Percentiles rank a stretch among this genome's conserved stretches.
Conservation (phyloP, 2,113 vertebrate genomes). For the Spea multiplicata region DNA sequence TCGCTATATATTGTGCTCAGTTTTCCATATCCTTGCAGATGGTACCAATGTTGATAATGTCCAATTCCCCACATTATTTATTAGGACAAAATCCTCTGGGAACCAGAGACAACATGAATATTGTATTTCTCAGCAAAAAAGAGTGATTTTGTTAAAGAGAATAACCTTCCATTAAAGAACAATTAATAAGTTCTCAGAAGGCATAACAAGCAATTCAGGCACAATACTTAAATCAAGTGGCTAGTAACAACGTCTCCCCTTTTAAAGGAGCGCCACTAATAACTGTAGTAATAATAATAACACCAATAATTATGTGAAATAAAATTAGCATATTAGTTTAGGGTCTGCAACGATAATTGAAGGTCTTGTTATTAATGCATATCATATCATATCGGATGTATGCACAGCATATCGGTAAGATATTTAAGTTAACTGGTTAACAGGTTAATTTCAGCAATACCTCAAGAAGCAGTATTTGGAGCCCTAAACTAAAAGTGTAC, state of each 20-base stretch:
- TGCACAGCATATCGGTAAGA: too few species aligned
- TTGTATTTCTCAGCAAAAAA: constrained; percentile 41
- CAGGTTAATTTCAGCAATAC: too few species aligned
- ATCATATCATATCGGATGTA: too few species aligned
- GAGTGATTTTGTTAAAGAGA: constrained; percentile 34
- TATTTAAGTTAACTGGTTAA: too few species aligned
- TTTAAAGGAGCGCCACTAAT: too few species aligned
- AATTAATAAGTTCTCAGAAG: constrained; percentile 40
- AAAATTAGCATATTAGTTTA: too few species aligned
- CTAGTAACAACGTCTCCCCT: not conserved
- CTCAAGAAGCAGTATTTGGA: too few species aligned
- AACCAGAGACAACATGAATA: constrained; percentile 16
- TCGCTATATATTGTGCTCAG: constrained; percentile 3
- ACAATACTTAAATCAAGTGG: constrained; percentile 20
- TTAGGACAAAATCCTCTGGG: constrained; percentile 33
- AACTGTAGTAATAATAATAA: too few species aligned
- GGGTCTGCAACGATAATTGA: too few species aligned
- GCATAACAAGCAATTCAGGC: constrained; percentile 35
- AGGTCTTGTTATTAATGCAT: too few species aligned
- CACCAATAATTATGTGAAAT: too few species aligned
- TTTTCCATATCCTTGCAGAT: constrained; percentile 31
- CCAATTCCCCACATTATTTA: constrained; percentile 37
- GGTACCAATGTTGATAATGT: constrained; percentile 32
- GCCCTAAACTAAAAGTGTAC: too few species aligned
- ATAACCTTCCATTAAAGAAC: constrained; percentile 42